phyloP scores from a whole-genome alignment of 2,113 vertebrate species.

The Odontophorus gujanensis region DNA sequence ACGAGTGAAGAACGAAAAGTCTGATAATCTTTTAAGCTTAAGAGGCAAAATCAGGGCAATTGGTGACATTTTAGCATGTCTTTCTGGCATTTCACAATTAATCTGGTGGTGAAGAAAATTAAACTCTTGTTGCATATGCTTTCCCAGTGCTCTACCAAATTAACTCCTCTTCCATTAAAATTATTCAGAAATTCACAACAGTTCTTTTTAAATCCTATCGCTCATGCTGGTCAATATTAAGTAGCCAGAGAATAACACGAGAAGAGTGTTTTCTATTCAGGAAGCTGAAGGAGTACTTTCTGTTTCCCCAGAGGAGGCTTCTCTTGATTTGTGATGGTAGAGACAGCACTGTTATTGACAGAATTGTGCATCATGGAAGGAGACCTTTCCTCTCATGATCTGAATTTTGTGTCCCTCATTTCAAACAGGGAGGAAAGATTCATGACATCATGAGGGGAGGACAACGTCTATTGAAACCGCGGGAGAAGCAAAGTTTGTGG shows the following conservation, averaged over 20 bases:
- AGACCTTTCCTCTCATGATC: background rate
- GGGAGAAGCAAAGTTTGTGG: background rate
- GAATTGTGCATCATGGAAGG: background rate
- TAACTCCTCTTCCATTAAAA: background rate
- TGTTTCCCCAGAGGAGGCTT: background rate
- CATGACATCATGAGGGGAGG: too few species aligned
- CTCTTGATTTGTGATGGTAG: background rate
- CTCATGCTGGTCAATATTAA: fast-evolving
- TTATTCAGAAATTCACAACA: background rate
- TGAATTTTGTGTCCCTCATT: background rate
- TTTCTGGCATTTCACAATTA: background rate
- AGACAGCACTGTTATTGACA: background rate
- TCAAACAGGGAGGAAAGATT: background rate
- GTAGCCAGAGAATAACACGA: background rate
- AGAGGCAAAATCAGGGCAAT: background rate
- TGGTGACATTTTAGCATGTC: background rate
- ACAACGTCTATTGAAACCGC: background rate
- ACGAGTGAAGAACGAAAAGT: background rate
- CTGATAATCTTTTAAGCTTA: background rate
- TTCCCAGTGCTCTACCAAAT: background rate
- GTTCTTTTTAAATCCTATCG: background rate
- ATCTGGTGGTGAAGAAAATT: background rate
- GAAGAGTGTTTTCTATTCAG: background rate
- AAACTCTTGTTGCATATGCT: background rate
- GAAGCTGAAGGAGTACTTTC: background rate